Conservation (phyloP, 2,113 vertebrate genomes). For the Lepisosteus oculatus region DNA sequence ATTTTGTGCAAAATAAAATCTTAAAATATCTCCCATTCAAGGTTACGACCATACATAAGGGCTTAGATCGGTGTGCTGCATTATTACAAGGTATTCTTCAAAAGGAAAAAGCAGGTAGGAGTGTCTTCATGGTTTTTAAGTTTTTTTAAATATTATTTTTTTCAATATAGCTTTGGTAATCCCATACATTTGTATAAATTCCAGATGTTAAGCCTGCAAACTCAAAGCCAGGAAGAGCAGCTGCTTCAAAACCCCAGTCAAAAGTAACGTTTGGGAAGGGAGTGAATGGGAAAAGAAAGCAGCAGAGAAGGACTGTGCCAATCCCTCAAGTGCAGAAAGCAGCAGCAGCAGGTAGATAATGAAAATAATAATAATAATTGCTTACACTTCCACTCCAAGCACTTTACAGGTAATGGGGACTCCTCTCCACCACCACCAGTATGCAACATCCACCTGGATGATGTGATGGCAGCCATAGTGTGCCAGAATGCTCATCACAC, state of each 20-base stretch:
- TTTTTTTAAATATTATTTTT: constrained; percentile 28
- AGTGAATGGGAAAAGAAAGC: constrained; percentile 56
- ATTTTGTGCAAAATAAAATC: background rate
- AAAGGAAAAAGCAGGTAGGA: constrained; percentile 68
- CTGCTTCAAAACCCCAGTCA: constrained; percentile 39
- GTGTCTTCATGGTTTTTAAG: background rate
- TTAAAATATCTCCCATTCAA: constrained; percentile 37
- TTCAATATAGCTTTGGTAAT: constrained; percentile 20
- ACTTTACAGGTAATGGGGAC: too few species aligned
- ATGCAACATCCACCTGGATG: too few species aligned
- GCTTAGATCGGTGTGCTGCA: constrained; percentile 81
- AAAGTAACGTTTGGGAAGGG: constrained; percentile 48
- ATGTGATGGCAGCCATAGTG: too few species aligned
- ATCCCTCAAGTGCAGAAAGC: background rate
- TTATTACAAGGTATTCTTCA: constrained; percentile 77
- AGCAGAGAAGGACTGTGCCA: constrained; percentile 44
- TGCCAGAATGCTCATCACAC: too few species aligned
- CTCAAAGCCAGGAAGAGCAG: constrained; percentile 41
- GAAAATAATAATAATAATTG: background rate
- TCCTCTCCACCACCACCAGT: too few species aligned
- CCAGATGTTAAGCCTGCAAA: constrained; percentile 44
- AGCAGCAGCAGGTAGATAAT: constrained; percentile 33
- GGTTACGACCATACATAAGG: constrained; percentile 65
- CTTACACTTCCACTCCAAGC: too few species aligned
- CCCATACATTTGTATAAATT: constrained; percentile 2